phyloP scores from a whole-genome alignment of 1,140 invertebrate genomes.

The Nasonia vitripennis region DNA sequence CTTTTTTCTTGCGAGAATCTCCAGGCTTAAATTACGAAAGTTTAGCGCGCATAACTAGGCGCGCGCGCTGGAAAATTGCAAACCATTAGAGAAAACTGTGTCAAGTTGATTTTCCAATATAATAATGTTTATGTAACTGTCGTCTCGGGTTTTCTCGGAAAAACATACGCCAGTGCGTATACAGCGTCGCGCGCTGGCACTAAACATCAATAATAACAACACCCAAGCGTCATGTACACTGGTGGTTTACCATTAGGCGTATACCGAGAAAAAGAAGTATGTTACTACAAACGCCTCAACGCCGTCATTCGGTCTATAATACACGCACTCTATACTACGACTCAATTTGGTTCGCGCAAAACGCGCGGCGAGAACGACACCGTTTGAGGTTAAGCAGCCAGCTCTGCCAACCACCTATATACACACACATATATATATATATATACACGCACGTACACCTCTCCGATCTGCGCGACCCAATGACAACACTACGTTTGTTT shows the following conservation, averaged over 20 bases:
- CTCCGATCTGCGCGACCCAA: background rate
- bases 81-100: background rate
- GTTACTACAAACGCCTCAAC: background rate
- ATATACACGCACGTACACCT: background rate
- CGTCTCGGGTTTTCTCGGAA: background rate
- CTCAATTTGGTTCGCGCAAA: background rate
- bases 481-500: background rate
- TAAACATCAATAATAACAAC: too few relatives aligned
- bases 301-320: background rate
- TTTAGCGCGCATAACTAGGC: background rate
- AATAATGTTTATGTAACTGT: background rate
- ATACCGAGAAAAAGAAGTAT: background rate
- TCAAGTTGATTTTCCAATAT: constrained; percentile 1
- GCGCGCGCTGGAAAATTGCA: background rate
- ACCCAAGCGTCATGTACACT: too few relatives aligned
- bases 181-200: too few relatives aligned
- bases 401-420: background rate
- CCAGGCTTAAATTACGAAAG: background rate
- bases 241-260: too few relatives aligned
- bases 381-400: background rate
- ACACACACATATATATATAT: too few relatives aligned
- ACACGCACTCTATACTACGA: background rate
- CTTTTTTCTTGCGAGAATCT: background rate
- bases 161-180: background rate
- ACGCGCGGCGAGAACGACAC: background rate